Evolutionary conservation across 2,113 vertebrate species (phyloP).

Genomic region (Pyrgilauda ruficollis): DNA sequence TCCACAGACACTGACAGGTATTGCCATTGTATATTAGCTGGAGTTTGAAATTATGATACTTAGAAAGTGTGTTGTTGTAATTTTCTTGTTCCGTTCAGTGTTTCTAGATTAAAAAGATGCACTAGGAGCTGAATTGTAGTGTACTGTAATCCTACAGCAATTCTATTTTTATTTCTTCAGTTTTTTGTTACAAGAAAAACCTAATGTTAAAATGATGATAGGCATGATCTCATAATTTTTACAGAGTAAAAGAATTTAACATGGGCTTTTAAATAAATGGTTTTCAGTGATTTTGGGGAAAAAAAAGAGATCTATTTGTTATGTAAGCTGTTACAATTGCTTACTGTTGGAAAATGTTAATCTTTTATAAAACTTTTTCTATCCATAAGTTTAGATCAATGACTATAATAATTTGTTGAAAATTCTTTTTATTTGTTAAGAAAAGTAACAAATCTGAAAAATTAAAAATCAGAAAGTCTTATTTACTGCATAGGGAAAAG

Average conservation of each 20-base stretch:
- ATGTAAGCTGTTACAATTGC: background rate
- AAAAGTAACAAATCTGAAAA: slow-evolving; percentile 21
- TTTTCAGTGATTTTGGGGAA: background rate
- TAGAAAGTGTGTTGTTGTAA: slow-evolving; percentile 20
- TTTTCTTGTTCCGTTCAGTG: slow-evolving; percentile 38
- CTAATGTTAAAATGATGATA: background rate
- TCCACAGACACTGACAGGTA: slow-evolving; percentile 76
- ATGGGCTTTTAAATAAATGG: background rate
- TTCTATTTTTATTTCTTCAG: slow-evolving; percentile 50
- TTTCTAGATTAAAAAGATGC: slow-evolving; percentile 18
- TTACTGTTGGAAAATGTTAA: background rate
- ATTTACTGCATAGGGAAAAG: background rate
- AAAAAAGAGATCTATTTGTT: background rate
- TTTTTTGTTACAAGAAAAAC: slow-evolving; percentile 33
- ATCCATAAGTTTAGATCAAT: background rate
- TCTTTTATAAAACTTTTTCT: background rate
- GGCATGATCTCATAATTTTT: background rate
- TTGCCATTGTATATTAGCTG: slow-evolving; percentile 31
- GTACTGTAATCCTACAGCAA: background rate
- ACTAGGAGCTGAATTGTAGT: background rate
- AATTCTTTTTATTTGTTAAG: background rate
- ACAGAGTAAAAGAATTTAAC: background rate
- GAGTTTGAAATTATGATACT: background rate
- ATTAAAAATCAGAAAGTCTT: slow-evolving; percentile 7
- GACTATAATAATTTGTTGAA: background rate